These are phyloP conservation scores for Ochotona curzoniae DNA, from an alignment of 2,113 vertebrate species.

Conservation along the genomic window DNA sequence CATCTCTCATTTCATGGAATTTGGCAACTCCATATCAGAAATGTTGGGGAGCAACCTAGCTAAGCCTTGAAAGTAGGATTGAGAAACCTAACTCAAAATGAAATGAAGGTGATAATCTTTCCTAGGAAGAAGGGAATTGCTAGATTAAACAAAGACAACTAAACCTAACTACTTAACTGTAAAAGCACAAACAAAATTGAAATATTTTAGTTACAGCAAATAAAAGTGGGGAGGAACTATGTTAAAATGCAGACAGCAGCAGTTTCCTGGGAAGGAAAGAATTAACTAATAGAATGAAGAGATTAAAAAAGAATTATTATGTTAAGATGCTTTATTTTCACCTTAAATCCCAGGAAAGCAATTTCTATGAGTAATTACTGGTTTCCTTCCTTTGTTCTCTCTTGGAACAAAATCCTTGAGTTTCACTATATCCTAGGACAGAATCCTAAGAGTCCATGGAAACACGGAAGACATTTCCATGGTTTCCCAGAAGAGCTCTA, in stretches of 20 bases:
- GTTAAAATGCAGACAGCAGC: conserved; percentile 3
- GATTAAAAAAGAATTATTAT: conserved; percentile 29
- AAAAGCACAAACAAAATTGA: conserved; percentile 14
- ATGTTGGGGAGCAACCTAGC: conserved; percentile 46
- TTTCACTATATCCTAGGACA: conserved; percentile 3
- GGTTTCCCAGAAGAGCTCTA: neutral
- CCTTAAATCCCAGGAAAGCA: neutral
- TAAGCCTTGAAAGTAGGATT: conserved; percentile 53
- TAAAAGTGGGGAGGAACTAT: neutral
- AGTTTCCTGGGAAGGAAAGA: neutral
- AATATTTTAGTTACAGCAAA: neutral
- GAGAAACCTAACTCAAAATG: conserved; percentile 59
- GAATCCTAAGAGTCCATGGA: neutral
- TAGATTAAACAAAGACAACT: conserved; percentile 50
- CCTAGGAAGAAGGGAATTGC: conserved; percentile 58
- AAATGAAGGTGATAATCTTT: conserved; percentile 67
- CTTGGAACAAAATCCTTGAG: neutral
- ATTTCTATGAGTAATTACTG: neutral
- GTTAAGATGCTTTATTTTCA: neutral
- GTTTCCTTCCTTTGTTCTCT: conserved; percentile 5
- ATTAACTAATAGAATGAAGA: neutral
- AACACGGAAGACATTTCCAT: neutral
- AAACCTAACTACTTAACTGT: conserved; percentile 21
- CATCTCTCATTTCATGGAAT: conserved; percentile 57
- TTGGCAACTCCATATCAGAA: conserved; percentile 57